Conservation (phyloP, 2,888 invertebrate species). For the Erebia ligea region DNA sequence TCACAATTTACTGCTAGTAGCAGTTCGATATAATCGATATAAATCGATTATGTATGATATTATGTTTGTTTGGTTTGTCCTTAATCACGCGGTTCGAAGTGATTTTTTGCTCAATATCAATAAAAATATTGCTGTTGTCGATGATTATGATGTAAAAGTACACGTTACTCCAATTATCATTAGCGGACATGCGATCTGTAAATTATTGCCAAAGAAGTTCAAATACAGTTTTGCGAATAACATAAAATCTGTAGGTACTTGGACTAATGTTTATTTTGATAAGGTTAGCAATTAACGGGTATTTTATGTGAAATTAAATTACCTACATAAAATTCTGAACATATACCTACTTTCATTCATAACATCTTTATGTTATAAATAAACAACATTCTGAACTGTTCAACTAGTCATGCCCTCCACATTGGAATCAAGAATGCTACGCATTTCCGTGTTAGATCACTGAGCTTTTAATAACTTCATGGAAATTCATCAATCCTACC, state of each 20-base stretch:
- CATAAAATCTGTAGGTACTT: neutral
- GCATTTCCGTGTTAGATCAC: neutral
- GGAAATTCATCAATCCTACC: no score
- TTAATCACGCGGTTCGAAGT: no score
- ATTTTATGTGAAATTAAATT: neutral
- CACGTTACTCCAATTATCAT: neutral
- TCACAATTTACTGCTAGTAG: no score
- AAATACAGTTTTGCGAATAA: neutral
- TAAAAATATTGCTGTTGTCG: neutral
- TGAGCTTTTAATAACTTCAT: neutral
- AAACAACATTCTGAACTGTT: neutral
- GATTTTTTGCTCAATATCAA: neutral
- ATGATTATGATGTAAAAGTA: neutral
- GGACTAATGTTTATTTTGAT: constrained; percentile 6
- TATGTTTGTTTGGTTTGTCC: no score
- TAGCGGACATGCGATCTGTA: constrained; percentile 8
- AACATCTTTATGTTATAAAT: no score
- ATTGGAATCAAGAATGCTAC: constrained; percentile 5
- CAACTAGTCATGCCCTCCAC: neutral
- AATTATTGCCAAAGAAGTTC: neutral
- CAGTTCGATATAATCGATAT: no score
- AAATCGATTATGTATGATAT: no score
- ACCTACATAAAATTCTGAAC: neutral
- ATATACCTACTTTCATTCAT: no score
- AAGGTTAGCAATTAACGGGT: neutral